Base-by-base conservation (phyloP, 2,888 invertebrate genomes). In the Agriopis marginaria region DNA sequence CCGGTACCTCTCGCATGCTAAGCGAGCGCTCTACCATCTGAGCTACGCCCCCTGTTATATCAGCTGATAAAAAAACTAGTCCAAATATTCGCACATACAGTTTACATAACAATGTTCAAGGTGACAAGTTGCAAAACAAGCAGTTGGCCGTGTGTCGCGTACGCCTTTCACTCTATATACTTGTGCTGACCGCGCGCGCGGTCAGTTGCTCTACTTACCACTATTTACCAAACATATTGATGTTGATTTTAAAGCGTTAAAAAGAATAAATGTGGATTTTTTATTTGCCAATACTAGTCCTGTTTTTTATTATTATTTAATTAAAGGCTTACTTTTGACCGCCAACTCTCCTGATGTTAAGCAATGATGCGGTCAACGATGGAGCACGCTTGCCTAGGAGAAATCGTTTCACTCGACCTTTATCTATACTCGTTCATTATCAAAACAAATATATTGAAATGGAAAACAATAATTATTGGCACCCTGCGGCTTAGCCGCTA, bases 11-110 rank as follows among this genome's bases (percentile, higher is more conserved):
- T 93, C 93, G 87, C 94, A 93, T 93, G 93, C 93, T 94, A 93
- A 94, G 94, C 93, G 93, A 93, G 93, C 93, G 93, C 93, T 93
- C 93, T 93, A 93, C 93, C 94, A 93, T 94, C 93, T 94, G 94
- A 93, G 93, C 93, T 93, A 93, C 94, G 92, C 92, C 94, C 92
- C 92, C 93, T 72, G 76, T 67, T 77, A 59, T 55, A 55, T 45
- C 12, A 49, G 11, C 7, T 12, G 45, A 8, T 23, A 63, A 42
- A 68, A 64, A 60, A 55, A 32, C 12, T 14, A 51, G 49, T 9
- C 11, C 47, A 40, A 50, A 60, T 61, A 44, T n/a, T 54, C 56
- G 40, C 32, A 55, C 53, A 23, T 44, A 54, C 12, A 7, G 14
- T 17, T 3, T 23, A 58, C 8, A 9, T 23, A 51, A 39, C 32